Base-by-base conservation (phyloP, 30 jellyfish, hydroid and myxozoan species). In the Turritopsis rubra region DNA sequence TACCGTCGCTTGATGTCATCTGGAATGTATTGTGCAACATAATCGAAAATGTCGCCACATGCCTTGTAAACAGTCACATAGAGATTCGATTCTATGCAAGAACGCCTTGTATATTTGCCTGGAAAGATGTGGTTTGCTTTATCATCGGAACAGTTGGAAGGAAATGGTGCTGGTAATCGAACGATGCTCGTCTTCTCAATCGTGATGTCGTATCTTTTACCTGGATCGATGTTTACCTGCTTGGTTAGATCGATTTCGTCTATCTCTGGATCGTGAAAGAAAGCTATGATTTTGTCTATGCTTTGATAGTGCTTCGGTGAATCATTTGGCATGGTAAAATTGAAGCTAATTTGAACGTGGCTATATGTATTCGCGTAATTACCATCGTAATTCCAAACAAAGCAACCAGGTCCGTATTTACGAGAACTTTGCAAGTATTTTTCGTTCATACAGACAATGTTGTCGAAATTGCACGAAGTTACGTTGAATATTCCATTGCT, bases 21-120 rank as follows among this genome's bases (percentile, higher is more conserved):
- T 65, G 88, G 88, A 65, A 82, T 71, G 72, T 25, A 82, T 66
- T 65, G 88, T 18, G 76, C 28, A 13, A 71, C 41, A n/a, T 82
- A 82, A 29, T 82, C 88, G 18, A 82, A 26, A 17, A 71, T 71
- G 27, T 82, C 88, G 17, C 88, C 88, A 28, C 88, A 82, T 16
- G 70, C 73, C 71, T 60, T 82, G 68, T 66, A 82, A 85, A 82
- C 24, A 16, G 30, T 85, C 0, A 82, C 71, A 54, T 65, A 82
- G 25, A 65, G 70, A n/a, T 24, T 26, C 4, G 88, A 41, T 28
- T 82, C 88, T 17, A 82, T 28, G 83, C 88, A 82, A 8, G 83
- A 28, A 23, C 88, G 60, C 52, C 88, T 29, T 5, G 86, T 71
- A 73, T 82, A 82, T 65, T 66, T 82, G 27, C 72, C 88, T 7